Percentiles rank a stretch among this genome's conserved stretches.
phyloP scores from a whole-genome alignment of 2,113 vertebrate species.

The Phainopepla nitens region DNA sequence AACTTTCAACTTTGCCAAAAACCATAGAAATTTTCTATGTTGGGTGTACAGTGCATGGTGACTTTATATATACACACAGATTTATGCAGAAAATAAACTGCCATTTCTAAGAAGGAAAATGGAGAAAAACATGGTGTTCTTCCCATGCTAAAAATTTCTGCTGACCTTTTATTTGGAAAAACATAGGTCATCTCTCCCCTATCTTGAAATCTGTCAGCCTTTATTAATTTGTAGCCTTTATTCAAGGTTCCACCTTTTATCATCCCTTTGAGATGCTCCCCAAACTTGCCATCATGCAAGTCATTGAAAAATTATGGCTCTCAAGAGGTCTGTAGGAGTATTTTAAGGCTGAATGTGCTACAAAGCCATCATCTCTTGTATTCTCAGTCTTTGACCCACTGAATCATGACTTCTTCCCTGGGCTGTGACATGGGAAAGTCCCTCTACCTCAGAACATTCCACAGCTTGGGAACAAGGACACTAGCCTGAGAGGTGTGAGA shows the following conservation, averaged over 20 bases:
- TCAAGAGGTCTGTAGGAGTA: conserved; percentile 46
- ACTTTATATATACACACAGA: not conserved
- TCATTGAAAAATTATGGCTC: conserved; percentile 16
- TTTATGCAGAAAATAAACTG: conserved; percentile 25
- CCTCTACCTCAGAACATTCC: not conserved
- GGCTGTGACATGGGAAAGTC: not conserved
- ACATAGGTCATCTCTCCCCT: conserved; percentile 33
- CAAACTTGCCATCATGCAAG: not conserved
- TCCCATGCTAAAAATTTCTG: conserved; percentile 61
- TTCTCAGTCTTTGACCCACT: not conserved
- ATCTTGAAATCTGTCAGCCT: conserved; percentile 21
- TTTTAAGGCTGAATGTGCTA: conserved; percentile 30
- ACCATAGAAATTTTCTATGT: not conserved
- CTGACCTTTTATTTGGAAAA: conserved; percentile 58
- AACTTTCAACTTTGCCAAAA: not conserved
- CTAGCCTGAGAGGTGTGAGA: not conserved
- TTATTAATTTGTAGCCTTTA: not conserved
- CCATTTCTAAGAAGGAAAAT: conserved; percentile 37
- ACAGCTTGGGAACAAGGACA: not conserved
- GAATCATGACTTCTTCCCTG: not conserved
- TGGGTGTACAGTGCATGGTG: not conserved
- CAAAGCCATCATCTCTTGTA: not conserved
- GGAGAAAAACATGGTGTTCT: conserved; percentile 51
- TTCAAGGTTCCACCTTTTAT: conserved; percentile 21
- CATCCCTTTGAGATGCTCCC: conserved; percentile 39